Percentiles rank a stretch among this genome's conserved stretches.
Evolutionary conservation across 2,888 invertebrate species (phyloP).

Genomic region (Furcula furcula): DNA sequence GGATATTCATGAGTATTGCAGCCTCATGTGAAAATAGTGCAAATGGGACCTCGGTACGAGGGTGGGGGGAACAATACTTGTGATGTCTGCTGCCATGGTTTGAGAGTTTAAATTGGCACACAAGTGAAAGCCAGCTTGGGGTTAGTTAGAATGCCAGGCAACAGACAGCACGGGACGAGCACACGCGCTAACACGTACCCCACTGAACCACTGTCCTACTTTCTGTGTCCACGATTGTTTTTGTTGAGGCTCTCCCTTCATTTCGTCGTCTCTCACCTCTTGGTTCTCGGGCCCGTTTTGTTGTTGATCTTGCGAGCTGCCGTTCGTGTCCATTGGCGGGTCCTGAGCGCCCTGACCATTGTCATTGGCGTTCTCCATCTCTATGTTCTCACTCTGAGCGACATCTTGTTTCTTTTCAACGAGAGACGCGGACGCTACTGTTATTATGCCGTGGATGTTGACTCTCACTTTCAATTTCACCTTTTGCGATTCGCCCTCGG

Average conservation of each 20-base stretch:
- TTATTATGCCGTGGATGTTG: constrained; percentile 96
- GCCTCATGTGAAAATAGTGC: constrained; percentile 62
- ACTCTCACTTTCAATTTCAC: constrained; percentile 98
- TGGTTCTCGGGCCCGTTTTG: constrained; percentile 69
- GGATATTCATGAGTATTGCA: constrained; percentile 40
- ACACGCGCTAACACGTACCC: constrained; percentile 83
- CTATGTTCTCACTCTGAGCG: constrained; percentile 62
- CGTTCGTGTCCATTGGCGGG: constrained; percentile 77
- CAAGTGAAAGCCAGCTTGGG: not conserved
- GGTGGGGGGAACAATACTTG: constrained; percentile 59
- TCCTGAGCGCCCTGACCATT: constrained; percentile 63
- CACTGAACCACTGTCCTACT: constrained; percentile 87
- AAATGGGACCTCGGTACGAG: constrained; percentile 75
- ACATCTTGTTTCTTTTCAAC: constrained; percentile 87
- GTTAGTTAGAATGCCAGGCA: constrained; percentile 36
- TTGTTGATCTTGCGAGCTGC: constrained; percentile 63
- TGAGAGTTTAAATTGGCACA: not conserved
- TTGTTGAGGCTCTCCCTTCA: constrained; percentile 69
- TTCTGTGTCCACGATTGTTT: constrained; percentile 86
- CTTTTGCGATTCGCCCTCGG: constrained; percentile 95
- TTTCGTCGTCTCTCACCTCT: constrained; percentile 77
- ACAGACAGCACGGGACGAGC: constrained; percentile 62
- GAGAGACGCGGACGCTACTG: constrained; percentile 92
- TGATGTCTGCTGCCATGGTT: constrained; percentile 63
- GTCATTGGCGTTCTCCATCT: constrained; percentile 72